A percentile compares a stretch with the other conserved stretches of the same genome.
phyloP scores from a whole-genome alignment of 2,797 vertebrate species.

The Champsocephalus gunnari region DNA sequence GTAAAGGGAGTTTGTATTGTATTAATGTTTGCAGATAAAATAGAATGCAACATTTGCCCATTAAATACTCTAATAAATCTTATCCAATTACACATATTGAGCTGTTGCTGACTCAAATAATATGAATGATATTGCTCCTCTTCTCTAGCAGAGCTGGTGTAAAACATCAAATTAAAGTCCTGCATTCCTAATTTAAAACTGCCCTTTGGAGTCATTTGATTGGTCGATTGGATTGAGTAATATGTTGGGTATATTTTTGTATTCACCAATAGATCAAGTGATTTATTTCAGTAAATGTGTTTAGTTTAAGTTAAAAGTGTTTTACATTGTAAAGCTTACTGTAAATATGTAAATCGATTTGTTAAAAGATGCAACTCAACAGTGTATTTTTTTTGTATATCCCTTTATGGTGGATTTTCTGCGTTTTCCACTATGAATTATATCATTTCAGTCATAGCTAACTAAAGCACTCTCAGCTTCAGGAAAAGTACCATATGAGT shows the following conservation, averaged over 20 bases:
- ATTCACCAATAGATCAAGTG: too few species aligned
- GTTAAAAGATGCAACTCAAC: background rate
- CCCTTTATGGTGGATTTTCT: too few species aligned
- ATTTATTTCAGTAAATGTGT: too few species aligned
- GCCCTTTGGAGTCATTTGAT: too few species aligned
- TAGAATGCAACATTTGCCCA: background rate
- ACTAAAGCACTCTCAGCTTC: too few species aligned
- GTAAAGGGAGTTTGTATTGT: background rate
- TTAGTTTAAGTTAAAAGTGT: too few species aligned
- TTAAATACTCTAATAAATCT: background rate
- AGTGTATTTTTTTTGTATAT: background rate
- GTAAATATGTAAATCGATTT: background rate
- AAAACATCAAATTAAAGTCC: background rate
- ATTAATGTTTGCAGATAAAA: conserved; percentile 24
- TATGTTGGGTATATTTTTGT: too few species aligned
- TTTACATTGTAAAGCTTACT: background rate
- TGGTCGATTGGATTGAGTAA: too few species aligned
- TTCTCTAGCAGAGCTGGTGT: background rate
- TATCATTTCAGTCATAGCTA: too few species aligned
- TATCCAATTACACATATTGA: background rate
- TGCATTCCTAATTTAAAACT: too few species aligned
- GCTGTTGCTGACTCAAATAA: background rate
- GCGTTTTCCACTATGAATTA: background rate
- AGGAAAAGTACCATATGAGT: too few species aligned
- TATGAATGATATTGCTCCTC: too few species aligned